A percentile compares a stretch with the other conserved stretches of the same genome.
Evolutionary conservation across 2,113 vertebrate genomes (phyloP).

Genomic region (Cygnus buccinator): DNA sequence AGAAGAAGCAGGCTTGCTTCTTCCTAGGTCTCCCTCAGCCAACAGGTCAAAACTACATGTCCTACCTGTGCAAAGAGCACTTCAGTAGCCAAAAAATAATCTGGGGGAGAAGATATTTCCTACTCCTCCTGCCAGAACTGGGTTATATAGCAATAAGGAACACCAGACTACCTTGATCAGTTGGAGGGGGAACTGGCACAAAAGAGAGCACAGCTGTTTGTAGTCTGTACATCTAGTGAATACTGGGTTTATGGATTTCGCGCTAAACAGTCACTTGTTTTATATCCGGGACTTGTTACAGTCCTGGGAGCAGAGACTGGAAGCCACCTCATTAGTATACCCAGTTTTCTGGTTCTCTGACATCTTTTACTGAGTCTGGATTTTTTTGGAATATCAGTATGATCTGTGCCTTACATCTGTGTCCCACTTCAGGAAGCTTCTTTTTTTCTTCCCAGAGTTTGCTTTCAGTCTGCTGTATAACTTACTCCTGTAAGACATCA

Average conservation of each 20-base stretch:
- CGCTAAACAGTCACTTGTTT: not conserved
- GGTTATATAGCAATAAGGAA: not conserved
- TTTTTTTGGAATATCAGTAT: not conserved
- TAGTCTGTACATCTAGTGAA: not conserved
- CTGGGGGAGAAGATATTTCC: not conserved
- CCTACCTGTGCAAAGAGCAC: not conserved
- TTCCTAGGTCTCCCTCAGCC: not conserved
- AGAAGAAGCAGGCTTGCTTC: not conserved
- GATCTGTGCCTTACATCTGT: not conserved
- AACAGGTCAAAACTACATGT: not conserved
- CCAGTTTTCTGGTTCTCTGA: not conserved
- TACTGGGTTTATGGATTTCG: not conserved
- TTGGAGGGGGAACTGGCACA: not conserved
- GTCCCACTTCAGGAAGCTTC: not conserved
- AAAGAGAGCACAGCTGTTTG: not conserved
- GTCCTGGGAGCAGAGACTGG: not conserved
- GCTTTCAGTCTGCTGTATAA: no score
- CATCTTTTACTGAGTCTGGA: not conserved
- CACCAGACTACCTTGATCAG: not conserved
- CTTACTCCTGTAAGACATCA: not conserved
- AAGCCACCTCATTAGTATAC: not conserved
- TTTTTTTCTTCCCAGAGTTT: not conserved
- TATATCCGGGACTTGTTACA: not conserved
- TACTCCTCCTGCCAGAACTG: not conserved
- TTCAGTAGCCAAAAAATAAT: not conserved